These are phyloP conservation scores for Oryzaephilus surinamensis DNA, from an alignment of 1,140 invertebrate species.

Conservation along the genomic window DNA sequence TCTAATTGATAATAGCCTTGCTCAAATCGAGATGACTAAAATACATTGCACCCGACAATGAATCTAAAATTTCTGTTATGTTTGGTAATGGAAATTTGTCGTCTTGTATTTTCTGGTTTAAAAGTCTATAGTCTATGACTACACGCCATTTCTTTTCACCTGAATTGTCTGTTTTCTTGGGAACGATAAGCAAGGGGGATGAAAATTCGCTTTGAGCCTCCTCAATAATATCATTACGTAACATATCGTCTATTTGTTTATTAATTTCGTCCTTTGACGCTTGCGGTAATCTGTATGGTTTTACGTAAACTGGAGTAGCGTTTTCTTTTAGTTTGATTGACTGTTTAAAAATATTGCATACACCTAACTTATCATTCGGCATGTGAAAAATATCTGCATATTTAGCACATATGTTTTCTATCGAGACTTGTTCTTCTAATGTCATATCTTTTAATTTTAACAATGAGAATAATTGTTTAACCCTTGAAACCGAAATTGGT, in stretches of 20 bases:
- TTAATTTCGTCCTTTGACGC: slow-evolving; percentile 18
- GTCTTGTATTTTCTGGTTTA: slow-evolving; percentile 18
- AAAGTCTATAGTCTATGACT: slow-evolving; percentile 16
- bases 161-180: slow-evolving; percentile 17
- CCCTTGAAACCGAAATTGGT: slow-evolving; percentile 8
- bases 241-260: slow-evolving; percentile 13
- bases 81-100: slow-evolving; percentile 22
- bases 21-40: slow-evolving; percentile 12
- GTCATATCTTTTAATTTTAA: slow-evolving; percentile 22
- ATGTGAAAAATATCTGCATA: slow-evolving; percentile 24
- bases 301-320: slow-evolving; percentile 21
- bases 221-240: slow-evolving; percentile 22
- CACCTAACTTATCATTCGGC: slow-evolving; percentile 18
- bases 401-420: slow-evolving; percentile 24
- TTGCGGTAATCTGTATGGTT: slow-evolving; percentile 25
- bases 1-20: slow-evolving; percentile 10
- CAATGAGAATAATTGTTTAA: slow-evolving; percentile 5
- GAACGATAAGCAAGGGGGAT: slow-evolving; percentile 21
- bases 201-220: slow-evolving; percentile 18
- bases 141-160: slow-evolving; percentile 20
- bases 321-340: slow-evolving; percentile 20
- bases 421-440: slow-evolving; percentile 17
- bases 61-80: slow-evolving; percentile 22
- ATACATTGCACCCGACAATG: slow-evolving; percentile 14
- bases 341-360: slow-evolving; percentile 22